Base-by-base conservation (phyloP, 35 echinoderm and acorn worm species). In the Chiridota heheva region DNA sequence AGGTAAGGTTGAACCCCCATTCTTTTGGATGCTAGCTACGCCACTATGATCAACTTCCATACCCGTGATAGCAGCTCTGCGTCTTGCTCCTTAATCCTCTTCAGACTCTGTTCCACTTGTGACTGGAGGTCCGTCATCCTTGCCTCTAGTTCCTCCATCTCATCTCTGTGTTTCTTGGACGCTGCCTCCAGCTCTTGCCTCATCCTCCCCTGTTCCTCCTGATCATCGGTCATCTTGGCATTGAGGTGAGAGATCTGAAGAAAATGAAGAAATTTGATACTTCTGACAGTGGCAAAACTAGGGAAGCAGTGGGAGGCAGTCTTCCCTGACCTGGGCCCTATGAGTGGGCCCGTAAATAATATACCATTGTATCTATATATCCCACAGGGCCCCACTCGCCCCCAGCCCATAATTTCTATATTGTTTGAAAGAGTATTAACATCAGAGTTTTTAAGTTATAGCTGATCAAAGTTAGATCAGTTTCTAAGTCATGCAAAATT, bases 171-270 rank as follows among this genome's bases (percentile, higher is more conserved):
- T 63, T 77, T 82, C 29, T 32, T 44, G 16, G 82, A 70, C 24
- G 85, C 44, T 2, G 73, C 64, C 17, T 84, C 75, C 2, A 87
- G 15, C n/a, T 58, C 86, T 45, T 53, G 62, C 30, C 66, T 44
- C 26, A 41, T 88, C 10, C 40, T 69, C 10, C 43, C 56, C 2
- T 49, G 73, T 27, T 98, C 95, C 43, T 98, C 95, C 7, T 69
- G 87, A 42, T 98, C 95, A 38, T 98, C 95, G 0, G 77, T 25
- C 20, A 98, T 98, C 74, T 98, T 98, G 7, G 85, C 67, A 34
- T 92, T 98, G 16, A 98, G 86, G 69, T 98, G 89, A 36, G 90
- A 91, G 44, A 98, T 98, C 89, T 98, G 58, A 2, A 18, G 34
- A 43, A 60, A 58, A 36, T 33, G 38, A 45, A n/a, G 17, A 7